phyloP scores from a whole-genome alignment of 2,797 vertebrate genomes.

The Nothura maculosa region DNA sequence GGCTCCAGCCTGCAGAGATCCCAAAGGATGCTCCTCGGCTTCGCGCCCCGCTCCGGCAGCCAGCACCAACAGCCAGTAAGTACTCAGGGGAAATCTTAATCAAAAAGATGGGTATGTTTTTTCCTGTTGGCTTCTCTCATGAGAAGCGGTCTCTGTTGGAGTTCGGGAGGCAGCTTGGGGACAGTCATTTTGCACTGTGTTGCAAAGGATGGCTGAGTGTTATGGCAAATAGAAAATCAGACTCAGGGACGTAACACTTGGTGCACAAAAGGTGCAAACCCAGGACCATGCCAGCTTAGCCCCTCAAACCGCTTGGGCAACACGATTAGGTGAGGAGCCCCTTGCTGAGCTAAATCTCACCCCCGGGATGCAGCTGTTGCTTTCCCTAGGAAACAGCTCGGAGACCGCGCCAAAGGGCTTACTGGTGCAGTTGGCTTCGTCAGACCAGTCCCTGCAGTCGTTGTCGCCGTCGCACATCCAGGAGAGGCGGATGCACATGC shows the following conservation, averaged over 20 bases:
- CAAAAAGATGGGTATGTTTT: neutral
- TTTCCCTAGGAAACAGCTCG: no score
- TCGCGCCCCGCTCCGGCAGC: accelerated
- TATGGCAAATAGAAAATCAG: neutral
- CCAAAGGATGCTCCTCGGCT: neutral
- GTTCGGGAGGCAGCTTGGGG: neutral
- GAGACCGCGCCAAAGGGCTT: neutral
- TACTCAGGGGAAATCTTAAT: neutral
- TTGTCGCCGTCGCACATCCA: slow-evolving; percentile 99
- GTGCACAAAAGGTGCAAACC: neutral
- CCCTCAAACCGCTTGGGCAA: neutral
- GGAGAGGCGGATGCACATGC: slow-evolving; percentile 93
- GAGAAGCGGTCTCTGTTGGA: neutral
- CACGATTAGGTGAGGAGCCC: neutral
- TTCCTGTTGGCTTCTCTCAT: neutral
- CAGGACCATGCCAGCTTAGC: neutral
- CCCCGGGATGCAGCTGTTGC: no score
- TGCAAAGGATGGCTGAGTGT: neutral
- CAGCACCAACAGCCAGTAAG: neutral
- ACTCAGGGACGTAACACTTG: neutral
- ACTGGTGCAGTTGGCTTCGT: slow-evolving; percentile 97
- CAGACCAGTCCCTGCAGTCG: slow-evolving; percentile 98
- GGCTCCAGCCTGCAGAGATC: neutral
- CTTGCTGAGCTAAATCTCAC: neutral
- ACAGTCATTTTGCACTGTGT: neutral